These are phyloP conservation scores for Darevskia nairensis DNA, from an alignment of 2,797 vertebrate genomes.

Conservation along the genomic window DNA sequence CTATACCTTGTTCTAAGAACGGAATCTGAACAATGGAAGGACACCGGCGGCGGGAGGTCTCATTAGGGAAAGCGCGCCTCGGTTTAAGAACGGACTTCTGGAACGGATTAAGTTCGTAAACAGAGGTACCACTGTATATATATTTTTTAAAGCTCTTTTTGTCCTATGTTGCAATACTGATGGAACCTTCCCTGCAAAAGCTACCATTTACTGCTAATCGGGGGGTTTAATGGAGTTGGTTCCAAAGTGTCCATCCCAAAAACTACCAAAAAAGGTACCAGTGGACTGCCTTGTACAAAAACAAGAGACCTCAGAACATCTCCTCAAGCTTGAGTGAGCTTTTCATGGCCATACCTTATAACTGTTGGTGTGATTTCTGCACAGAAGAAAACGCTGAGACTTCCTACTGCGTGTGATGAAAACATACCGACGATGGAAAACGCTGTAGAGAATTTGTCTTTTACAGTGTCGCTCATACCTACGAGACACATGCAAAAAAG, in stretches of 20 bases:
- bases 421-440: constrained; percentile 99
- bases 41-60: too few species aligned
- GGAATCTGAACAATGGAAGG: too few species aligned
- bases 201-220: background rate
- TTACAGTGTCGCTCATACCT: constrained; percentile 88
- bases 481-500: constrained; percentile 26
- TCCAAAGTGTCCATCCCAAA: background rate
- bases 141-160: too few species aligned
- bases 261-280: background rate
- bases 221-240: background rate
- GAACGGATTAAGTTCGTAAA: too few species aligned
- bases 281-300: background rate
- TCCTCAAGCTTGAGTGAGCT: rapidly evolving
- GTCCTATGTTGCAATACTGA: background rate
- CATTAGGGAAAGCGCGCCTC: too few species aligned
- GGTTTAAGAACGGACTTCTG: too few species aligned
- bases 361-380: constrained; percentile 97
- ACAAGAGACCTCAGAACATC: background rate
- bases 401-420: constrained; percentile 94
- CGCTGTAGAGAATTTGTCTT: constrained; percentile 90
- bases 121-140: too few species aligned
- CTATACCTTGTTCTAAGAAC: too few species aligned
- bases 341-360: constrained; percentile 85
- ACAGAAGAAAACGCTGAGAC: constrained; percentile 97
- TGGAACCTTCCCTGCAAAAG: background rate